phyloP scores from a whole-genome alignment of 2,113 vertebrate genomes.

The Neotoma lepida region DNA sequence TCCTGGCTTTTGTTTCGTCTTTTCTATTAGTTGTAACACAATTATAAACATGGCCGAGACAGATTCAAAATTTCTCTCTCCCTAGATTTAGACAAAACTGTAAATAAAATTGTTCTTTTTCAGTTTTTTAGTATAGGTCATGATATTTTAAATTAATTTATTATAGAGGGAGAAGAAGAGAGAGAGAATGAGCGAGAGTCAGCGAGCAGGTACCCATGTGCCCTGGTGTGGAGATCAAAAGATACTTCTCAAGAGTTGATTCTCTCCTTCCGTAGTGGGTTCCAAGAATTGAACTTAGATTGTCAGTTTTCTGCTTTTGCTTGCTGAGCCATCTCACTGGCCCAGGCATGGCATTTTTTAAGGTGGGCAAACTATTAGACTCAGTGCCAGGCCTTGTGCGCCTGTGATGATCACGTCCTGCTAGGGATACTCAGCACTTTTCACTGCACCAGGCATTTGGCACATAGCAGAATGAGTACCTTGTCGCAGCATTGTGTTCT shows the following conservation, averaged over 20 bases:
- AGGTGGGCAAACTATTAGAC: not conserved
- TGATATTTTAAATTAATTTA: not conserved
- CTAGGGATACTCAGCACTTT: conserved; percentile 34
- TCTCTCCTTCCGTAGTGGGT: not conserved
- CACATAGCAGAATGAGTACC: not conserved
- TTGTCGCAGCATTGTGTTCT: conserved; percentile 24
- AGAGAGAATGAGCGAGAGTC: not conserved
- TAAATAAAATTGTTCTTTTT: not conserved
- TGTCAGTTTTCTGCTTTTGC: not conserved
- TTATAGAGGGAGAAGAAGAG: not conserved
- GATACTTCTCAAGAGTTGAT: not conserved
- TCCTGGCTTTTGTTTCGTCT: not conserved
- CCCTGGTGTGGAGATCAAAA: not conserved
- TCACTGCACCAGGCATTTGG: conserved; percentile 48
- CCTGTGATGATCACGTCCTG: not conserved
- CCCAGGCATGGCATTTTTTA: not conserved
- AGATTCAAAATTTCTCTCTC: not conserved
- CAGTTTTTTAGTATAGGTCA: not conserved
- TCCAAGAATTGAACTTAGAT: not conserved
- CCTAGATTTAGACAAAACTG: not conserved
- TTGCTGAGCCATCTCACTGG: not conserved
- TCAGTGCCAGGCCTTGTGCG: not conserved
- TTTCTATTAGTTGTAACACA: not conserved
- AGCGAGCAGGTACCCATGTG: too few relatives aligned
- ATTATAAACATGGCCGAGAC: too few relatives aligned